Evolutionary conservation across 2,797 vertebrate species (phyloP).

Genomic region (Urosaurus nigricauda): DNA sequence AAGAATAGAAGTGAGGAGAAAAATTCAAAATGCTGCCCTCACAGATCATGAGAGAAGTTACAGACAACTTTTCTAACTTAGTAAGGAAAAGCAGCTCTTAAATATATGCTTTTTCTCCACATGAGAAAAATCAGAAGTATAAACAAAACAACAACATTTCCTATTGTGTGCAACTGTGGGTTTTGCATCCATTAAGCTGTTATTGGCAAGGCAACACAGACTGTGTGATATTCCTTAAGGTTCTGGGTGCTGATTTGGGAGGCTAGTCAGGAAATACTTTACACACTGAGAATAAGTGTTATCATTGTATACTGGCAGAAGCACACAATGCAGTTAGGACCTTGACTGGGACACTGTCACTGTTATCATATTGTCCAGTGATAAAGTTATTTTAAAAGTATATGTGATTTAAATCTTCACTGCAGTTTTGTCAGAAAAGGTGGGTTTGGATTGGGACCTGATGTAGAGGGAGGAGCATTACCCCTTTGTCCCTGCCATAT

Average conservation of each 20-base stretch:
- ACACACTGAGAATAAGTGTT: background rate
- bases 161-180: background rate
- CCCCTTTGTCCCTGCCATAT: background rate
- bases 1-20: background rate
- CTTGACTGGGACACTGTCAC: background rate
- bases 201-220: background rate
- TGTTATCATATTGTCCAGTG: background rate
- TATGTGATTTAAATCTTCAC: slow-evolving; percentile 16
- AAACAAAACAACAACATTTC: background rate
- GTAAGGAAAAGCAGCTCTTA: background rate
- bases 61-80: background rate
- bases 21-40: background rate
- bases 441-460: background rate
- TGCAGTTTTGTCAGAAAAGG: background rate
- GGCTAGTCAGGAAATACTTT: background rate
- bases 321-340: background rate
- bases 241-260: background rate
- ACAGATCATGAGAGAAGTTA: background rate
- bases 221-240: background rate
- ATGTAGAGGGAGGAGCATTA: background rate
- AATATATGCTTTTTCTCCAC: slow-evolving; percentile 14
- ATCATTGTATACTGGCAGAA: background rate
- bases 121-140: background rate
- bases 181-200: background rate
- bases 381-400: background rate